phyloP scores from a whole-genome alignment of 35 echinoderm and acorn worm species.

The Anneissia japonica region DNA sequence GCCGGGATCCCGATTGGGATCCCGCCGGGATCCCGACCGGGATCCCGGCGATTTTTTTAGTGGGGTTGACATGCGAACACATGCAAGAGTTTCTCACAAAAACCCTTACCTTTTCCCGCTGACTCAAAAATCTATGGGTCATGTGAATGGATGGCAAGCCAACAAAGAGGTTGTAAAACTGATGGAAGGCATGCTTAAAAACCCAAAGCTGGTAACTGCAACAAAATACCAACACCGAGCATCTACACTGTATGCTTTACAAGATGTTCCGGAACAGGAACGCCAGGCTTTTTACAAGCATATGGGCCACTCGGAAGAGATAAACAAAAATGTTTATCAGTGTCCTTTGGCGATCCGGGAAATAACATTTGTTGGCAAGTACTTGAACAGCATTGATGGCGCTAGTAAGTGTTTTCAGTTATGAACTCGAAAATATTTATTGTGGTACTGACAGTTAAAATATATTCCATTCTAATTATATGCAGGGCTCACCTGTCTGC shows the following conservation, averaged over 20 bases:
- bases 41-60: background rate
- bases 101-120: conserved; percentile 43
- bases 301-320: conserved; percentile 50
- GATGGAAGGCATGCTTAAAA: conserved; percentile 15
- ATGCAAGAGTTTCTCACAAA: background rate
- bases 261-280: conserved; percentile 34
- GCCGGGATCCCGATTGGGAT: conserved; percentile 6
- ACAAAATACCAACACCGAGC: conserved; percentile 45
- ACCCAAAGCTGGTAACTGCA: conserved; percentile 24
- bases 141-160: conserved; percentile 53
- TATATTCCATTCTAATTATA: too few species aligned
- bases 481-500: too few species aligned
- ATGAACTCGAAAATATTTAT: too few species aligned
- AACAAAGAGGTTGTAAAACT: background rate
- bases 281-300: conserved; percentile 35
- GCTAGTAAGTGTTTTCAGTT: too few species aligned
- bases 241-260: conserved; percentile 33
- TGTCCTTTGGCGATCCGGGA: conserved; percentile 41
- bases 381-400: too few species aligned
- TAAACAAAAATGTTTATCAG: conserved; percentile 33
- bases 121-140: conserved; percentile 9
- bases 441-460: too few species aligned
- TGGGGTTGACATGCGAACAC: conserved; percentile 10
- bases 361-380: background rate
- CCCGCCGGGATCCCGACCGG: conserved; percentile 24